These are phyloP conservation scores for Drosophila kambysellisi DNA, from an alignment of 2,888 invertebrate species.

Conservation along the genomic window DNA sequence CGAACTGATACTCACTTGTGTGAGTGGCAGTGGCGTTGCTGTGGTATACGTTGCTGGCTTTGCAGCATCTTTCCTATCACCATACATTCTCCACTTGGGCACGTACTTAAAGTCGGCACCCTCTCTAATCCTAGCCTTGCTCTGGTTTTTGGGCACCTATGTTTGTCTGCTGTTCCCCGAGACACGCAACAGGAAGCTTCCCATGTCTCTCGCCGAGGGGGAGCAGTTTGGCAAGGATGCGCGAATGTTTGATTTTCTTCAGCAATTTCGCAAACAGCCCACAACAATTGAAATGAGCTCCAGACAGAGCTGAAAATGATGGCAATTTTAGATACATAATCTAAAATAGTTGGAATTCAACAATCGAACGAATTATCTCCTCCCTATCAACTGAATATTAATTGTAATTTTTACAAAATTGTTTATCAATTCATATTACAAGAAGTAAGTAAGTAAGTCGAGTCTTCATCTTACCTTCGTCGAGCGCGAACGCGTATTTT, in stretches of 20 bases:
- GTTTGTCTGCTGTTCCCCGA: slow-evolving; percentile 87
- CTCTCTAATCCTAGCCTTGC: no score
- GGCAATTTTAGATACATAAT: no score
- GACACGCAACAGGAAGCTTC: slow-evolving; percentile 84
- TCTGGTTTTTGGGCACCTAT: slow-evolving; percentile 85
- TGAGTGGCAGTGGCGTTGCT: slow-evolving; percentile 88
- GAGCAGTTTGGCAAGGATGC: slow-evolving; percentile 64
- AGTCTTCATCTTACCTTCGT: no score
- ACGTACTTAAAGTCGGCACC: no score
- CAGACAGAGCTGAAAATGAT: no score
- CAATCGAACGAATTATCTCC: neutral
- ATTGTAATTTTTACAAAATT: neutral
- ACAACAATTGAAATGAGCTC: slow-evolving; percentile 1
- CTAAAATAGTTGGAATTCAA: neutral
- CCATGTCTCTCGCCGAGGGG: slow-evolving; percentile 66
- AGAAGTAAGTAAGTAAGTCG: no score
- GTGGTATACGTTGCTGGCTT: slow-evolving; percentile 87
- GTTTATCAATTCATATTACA: neutral
- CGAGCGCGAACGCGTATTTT: no score
- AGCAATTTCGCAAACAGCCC: slow-evolving; percentile 4
- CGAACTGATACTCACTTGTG: slow-evolving; percentile 87
- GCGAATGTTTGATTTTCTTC: slow-evolving; percentile 59
- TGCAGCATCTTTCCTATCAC: no score
- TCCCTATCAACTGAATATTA: neutral
- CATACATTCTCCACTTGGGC: no score